phyloP scores from a whole-genome alignment of 2,797 vertebrate species.

The Borostomias antarcticus region DNA sequence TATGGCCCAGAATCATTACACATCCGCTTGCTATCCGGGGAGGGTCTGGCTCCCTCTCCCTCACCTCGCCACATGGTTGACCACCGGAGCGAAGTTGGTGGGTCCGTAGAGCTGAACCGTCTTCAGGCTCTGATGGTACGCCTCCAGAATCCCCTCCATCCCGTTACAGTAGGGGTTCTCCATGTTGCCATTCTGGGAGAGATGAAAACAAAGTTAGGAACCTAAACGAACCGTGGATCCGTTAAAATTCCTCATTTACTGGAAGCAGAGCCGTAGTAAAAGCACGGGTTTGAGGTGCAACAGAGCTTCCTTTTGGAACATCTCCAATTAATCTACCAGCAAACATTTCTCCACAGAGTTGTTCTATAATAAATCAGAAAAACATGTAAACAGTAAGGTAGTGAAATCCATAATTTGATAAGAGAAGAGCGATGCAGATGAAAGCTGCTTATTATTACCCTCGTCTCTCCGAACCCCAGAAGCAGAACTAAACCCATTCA shows the following conservation, averaged over 20 bases:
- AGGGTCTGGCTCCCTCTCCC: conserved; percentile 1
- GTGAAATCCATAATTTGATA: no score
- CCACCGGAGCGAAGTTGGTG: conserved; percentile 93
- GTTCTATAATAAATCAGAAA: no score
- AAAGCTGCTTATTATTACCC: conserved; percentile 65
- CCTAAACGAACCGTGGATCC: background rate
- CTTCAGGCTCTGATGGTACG: conserved; percentile 94
- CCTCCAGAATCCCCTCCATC: conserved; percentile 93
- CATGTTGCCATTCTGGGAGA: conserved; percentile 85
- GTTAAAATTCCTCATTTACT: no score
- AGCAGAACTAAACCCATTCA: conserved; percentile 70
- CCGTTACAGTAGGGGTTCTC: conserved; percentile 93
- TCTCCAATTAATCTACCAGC: no score
- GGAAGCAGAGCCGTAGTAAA: no score
- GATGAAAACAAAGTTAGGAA: conserved; percentile 24
- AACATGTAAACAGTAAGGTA: no score
- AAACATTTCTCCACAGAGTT: no score
- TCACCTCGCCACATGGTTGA: conserved; percentile 95
- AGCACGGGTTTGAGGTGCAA: no score
- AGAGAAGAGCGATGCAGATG: conserved; percentile 50
- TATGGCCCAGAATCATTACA: no score
- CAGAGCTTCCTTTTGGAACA: no score
- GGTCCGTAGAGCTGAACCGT: conserved; percentile 96
- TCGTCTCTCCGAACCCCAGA: conserved; percentile 52
- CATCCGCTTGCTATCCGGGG: no score